Percentiles rank a stretch among this genome's conserved stretches.
Evolutionary conservation across 2,113 vertebrate genomes (phyloP).

Genomic region (Stegostoma tigrinum): DNA sequence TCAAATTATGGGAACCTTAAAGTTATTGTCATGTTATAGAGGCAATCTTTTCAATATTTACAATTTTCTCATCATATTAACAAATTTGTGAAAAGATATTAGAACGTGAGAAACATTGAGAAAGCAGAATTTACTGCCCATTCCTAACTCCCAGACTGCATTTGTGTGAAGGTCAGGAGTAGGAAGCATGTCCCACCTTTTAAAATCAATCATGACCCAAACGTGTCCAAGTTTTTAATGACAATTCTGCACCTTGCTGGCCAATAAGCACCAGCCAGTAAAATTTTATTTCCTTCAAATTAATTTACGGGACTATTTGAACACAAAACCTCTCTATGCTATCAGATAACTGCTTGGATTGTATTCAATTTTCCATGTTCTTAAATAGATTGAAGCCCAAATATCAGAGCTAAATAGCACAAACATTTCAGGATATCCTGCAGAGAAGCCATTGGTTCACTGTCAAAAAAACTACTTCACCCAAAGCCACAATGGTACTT

Average conservation of each 20-base stretch:
- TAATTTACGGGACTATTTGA: not conserved
- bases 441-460: constrained; percentile 64
- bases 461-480: constrained; percentile 52
- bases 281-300: not conserved
- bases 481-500: constrained; percentile 46
- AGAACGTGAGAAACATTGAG: not conserved
- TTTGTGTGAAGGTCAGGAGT: not conserved
- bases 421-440: constrained; percentile 64
- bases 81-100: not conserved
- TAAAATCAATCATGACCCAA: not conserved
- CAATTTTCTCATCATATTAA: constrained; percentile 67
- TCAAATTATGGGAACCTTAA: constrained; percentile 66
- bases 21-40: constrained; percentile 63
- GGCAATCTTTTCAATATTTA: constrained; percentile 58
- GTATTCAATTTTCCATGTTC: constrained; percentile 78
- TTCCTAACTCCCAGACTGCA: not conserved
- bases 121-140: not conserved
- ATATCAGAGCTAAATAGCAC: constrained; percentile 62
- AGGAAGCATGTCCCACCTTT: not conserved
- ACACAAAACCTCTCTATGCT: not conserved
- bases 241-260: not conserved
- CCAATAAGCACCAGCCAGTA: not conserved
- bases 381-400: constrained; percentile 75
- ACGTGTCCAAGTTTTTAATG: not conserved
- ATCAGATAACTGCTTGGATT: constrained; percentile 50